A percentile compares a stretch with the other conserved stretches of the same genome.
These are phyloP conservation scores for Atta cephalotes DNA, from an alignment of 1,140 invertebrate genomes.

Conservation along the genomic window DNA sequence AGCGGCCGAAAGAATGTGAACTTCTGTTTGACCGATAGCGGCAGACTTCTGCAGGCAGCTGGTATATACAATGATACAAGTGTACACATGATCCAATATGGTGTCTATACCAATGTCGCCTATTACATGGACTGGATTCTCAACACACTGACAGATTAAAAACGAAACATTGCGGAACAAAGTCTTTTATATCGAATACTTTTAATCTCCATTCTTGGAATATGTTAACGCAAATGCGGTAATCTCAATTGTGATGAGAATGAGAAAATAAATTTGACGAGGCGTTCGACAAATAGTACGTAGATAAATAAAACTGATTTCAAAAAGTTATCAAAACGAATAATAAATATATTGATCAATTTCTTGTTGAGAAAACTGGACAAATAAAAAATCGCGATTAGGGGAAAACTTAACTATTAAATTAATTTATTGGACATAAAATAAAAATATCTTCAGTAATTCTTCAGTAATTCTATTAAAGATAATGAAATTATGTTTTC, in stretches of 20 bases:
- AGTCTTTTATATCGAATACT: neutral
- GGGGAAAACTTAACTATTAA: neutral
- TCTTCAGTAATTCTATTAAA: neutral
- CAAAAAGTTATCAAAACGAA: neutral
- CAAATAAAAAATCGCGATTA: neutral
- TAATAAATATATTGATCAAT: neutral
- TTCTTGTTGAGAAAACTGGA: neutral
- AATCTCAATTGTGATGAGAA: neutral
- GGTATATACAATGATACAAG: constrained; percentile 67
- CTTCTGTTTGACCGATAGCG: constrained; percentile 85
- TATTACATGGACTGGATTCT: constrained; percentile 90
- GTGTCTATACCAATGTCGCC: constrained; percentile 88
- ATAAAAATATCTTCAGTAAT: neutral
- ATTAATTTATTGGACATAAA: neutral
- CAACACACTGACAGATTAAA: constrained; percentile 84
- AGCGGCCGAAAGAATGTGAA: constrained; percentile 86
- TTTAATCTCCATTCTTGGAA: neutral
- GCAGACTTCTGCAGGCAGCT: constrained; percentile 85
- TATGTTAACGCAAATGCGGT: too few relatives aligned
- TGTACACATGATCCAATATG: constrained; percentile 83
- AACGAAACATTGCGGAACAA: neutral
- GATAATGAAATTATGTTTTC: neutral
- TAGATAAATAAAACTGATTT: constrained; percentile 22
- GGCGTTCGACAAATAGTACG: neutral
- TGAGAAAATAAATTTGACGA: neutral